phyloP scores from a whole-genome alignment of 2,888 invertebrate genomes.

The Cataglyphis albicans region DNA sequence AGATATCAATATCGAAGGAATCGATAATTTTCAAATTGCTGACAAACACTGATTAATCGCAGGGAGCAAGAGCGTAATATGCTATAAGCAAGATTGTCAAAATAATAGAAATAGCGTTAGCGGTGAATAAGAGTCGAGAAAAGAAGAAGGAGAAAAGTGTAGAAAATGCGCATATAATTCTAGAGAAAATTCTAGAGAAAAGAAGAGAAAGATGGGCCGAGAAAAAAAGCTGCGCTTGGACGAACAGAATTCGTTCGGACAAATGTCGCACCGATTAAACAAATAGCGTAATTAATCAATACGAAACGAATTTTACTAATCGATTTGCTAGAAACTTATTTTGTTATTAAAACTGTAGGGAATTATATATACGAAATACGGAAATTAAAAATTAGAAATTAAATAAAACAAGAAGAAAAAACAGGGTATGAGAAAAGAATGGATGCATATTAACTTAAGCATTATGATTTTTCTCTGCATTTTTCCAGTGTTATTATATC shows the following conservation, averaged over 20 bases:
- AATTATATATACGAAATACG: not conserved
- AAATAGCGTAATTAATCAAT: not conserved
- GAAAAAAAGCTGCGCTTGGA: conserved; percentile 30
- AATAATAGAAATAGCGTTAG: conserved; percentile 29
- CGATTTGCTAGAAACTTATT: not conserved
- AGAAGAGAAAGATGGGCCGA: conserved; percentile 26
- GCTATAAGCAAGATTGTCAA: conserved; percentile 25
- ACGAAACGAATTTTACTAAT: conserved; percentile 5
- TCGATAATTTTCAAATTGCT: conserved; percentile 18
- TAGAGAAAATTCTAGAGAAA: conserved; percentile 22
- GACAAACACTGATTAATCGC: conserved; percentile 12
- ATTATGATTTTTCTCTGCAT: not conserved
- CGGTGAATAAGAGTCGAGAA: conserved; percentile 22
- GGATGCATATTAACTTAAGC: not conserved
- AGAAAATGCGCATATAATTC: conserved; percentile 16
- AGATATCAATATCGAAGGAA: conserved; percentile 10
- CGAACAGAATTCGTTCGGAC: conserved; percentile 33
- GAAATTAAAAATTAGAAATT: not conserved
- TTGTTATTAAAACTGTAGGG: not conserved
- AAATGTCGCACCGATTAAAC: not conserved
- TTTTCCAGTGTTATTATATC: not conserved
- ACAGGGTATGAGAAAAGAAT: not conserved
- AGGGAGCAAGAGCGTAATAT: conserved; percentile 33
- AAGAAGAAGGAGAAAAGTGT: conserved; percentile 34
- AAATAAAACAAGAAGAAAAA: not conserved